Evolutionary conservation across 2,113 vertebrate genomes (phyloP).

Genomic region (Alectura lathami): DNA sequence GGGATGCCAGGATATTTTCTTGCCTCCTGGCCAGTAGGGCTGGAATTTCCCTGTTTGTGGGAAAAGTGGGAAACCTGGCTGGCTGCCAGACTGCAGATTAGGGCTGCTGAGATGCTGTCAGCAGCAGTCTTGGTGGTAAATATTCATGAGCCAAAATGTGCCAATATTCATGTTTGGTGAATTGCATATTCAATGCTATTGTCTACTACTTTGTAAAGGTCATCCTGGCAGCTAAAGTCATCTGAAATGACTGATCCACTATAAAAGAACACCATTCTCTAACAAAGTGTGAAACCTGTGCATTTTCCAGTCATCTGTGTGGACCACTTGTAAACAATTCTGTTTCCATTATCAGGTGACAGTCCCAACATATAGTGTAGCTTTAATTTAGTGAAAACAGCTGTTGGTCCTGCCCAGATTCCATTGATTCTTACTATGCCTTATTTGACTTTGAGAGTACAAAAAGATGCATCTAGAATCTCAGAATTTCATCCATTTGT

Average conservation of each 20-base stretch:
- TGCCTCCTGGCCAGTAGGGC: neutral
- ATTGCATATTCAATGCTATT: slow-evolving; percentile 49
- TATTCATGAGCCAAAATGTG: slow-evolving; percentile 62
- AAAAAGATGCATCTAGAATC: neutral
- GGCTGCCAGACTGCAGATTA: slow-evolving; percentile 38
- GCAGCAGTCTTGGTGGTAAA: slow-evolving; percentile 53
- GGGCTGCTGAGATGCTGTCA: slow-evolving; percentile 40
- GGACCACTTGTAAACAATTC: slow-evolving; percentile 22
- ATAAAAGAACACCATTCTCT: slow-evolving; percentile 6
- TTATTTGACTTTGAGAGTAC: slow-evolving; percentile 51
- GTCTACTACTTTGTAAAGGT: slow-evolving; percentile 48
- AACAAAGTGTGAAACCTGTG: slow-evolving; percentile 8
- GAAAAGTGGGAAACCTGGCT: slow-evolving; percentile 30
- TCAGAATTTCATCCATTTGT: neutral
- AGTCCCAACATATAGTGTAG: neutral
- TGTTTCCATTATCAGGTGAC: slow-evolving; percentile 37
- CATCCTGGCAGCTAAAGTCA: slow-evolving; percentile 33
- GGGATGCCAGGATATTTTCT: neutral
- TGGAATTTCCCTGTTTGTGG: slow-evolving; percentile 21
- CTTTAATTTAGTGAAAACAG: slow-evolving; percentile 27
- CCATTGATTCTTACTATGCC: slow-evolving; percentile 5
- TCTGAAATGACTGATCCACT: slow-evolving; percentile 8
- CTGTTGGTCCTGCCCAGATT: neutral
- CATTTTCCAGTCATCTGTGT: neutral
- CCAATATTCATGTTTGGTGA: slow-evolving; percentile 32